Conservation (phyloP, 2,888 invertebrate species). For the Drosophila anomalata region DNA sequence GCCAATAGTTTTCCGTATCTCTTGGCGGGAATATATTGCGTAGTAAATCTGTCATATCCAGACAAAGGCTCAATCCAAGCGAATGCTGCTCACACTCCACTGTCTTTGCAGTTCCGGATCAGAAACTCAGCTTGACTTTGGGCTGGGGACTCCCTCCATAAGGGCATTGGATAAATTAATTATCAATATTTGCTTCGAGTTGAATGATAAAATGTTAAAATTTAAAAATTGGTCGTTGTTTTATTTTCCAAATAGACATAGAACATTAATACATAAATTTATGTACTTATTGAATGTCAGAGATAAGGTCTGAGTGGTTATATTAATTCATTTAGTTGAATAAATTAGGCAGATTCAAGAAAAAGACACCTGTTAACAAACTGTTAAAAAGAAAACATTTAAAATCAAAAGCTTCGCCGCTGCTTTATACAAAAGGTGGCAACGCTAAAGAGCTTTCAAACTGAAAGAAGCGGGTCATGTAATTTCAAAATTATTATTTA, state of each 20-base stretch:
- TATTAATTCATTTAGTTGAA: no score
- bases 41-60: conserved; percentile 75
- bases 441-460: background rate
- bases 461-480: background rate
- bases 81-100: conserved; percentile 53
- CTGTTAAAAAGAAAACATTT: background rate
- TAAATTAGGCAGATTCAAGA: no score
- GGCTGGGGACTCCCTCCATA: no score
- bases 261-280: no score
- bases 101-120: background rate
- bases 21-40: conserved; percentile 71
- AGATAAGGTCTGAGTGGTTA: no score
- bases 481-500: background rate
- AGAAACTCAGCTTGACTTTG: background rate
- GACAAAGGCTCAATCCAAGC: conserved; percentile 67
- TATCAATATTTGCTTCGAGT: conserved; percentile 12
- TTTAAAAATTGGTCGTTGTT: no score
- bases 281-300: no score
- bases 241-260: no score
- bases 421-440: background rate
- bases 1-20: conserved; percentile 79
- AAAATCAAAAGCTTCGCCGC: background rate
- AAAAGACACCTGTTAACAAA: background rate
- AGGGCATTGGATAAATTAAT: conserved; percentile 1
- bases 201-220: background rate